A percentile compares a stretch with the other conserved stretches of the same genome.
These are phyloP conservation scores for Drosophila arizonae DNA, from an alignment of 1,140 invertebrate genomes.

Conservation along the genomic window DNA sequence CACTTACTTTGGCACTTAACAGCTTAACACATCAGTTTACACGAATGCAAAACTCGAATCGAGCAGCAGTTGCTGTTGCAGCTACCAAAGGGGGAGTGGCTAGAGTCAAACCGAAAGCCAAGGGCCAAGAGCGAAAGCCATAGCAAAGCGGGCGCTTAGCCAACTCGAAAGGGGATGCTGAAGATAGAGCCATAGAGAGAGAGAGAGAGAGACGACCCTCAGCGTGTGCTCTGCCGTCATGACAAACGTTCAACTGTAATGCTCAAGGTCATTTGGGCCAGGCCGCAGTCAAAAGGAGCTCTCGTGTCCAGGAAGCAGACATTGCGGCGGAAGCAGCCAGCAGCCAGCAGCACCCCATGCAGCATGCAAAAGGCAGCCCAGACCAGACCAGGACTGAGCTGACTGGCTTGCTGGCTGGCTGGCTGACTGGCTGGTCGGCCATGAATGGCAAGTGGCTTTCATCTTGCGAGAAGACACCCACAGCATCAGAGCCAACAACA, in stretches of 20 bases:
- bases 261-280: conserved; percentile 70
- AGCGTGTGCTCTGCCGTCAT: conserved; percentile 23
- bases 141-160: conserved; percentile 38
- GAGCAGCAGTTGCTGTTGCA: conserved; percentile 20
- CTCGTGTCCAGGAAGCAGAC: conserved; percentile 9
- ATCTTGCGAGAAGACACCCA: conserved; percentile 77
- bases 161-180: neutral
- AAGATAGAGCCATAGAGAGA: neutral
- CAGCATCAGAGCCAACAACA: conserved; percentile 5
- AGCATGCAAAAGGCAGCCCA: conserved; percentile 30
- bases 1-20: conserved; percentile 82
- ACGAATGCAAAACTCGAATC: conserved; percentile 68
- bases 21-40: conserved; percentile 77
- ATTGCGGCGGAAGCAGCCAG: conserved; percentile 23
- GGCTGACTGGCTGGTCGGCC: conserved; percentile 41
- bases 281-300: conserved; percentile 30
- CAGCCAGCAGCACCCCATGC: neutral
- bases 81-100: conserved; percentile 7
- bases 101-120: conserved; percentile 5
- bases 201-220: conserved; percentile 9
- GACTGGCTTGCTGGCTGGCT: conserved; percentile 16
- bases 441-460: conserved; percentile 78
- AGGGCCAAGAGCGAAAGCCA: conserved; percentile 22
- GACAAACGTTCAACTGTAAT: conserved; percentile 70
- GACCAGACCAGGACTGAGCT: no score